Conservation (phyloP, 2,888 invertebrate species). For the Nipponacmea schrenckii region DNA sequence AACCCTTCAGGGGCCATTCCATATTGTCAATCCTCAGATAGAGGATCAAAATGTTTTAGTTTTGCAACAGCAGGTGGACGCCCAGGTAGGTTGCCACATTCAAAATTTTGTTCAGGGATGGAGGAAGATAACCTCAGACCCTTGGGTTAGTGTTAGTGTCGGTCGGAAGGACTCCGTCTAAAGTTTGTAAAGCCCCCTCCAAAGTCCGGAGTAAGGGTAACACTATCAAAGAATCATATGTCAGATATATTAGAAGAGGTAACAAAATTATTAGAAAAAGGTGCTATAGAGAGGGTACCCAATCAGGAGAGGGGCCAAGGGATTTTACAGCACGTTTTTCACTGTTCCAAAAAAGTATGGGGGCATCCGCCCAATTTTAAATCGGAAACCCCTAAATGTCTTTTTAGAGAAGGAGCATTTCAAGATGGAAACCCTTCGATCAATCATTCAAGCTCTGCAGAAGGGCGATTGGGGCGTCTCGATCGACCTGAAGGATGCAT, state of each 20-base stretch:
- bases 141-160: background rate
- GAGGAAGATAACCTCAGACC: background rate
- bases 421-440: constrained; percentile 5
- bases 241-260: background rate
- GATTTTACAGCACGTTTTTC: constrained; percentile 8
- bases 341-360: background rate
- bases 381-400: background rate
- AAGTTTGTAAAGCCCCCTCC: background rate
- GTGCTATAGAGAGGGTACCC: constrained; percentile 2
- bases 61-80: no score
- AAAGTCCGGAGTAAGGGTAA: background rate
- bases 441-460: no score
- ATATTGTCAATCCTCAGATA: no score
- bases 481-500: no score
- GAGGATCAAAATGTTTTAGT: no score
- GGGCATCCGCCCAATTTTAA: background rate
- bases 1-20: no score
- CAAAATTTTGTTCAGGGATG: background rate
- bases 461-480: no score
- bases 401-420: background rate
- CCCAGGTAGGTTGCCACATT: no score
- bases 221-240: background rate
- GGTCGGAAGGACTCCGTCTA: background rate
- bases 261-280: background rate
- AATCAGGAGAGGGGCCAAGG: background rate